Percentiles rank a stretch among this genome's conserved stretches.
Evolutionary conservation across 2,797 vertebrate species (phyloP).

Genomic region (Anisognathus igniventris): DNA sequence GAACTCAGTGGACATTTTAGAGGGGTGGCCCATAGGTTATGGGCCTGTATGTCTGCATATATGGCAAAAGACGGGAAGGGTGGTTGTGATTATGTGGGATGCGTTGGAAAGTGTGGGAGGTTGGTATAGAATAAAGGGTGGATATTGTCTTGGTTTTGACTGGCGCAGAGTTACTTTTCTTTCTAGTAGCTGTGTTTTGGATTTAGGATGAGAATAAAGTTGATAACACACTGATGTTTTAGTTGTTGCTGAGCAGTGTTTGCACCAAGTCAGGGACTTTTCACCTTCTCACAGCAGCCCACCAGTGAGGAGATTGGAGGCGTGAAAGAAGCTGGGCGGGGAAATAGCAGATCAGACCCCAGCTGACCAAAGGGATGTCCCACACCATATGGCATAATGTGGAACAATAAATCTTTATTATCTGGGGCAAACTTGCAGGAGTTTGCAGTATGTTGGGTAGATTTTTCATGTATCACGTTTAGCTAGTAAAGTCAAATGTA

Average conservation of each 20-base stretch:
- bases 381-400: not conserved
- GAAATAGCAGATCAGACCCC: not conserved
- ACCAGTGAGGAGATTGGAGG: not conserved
- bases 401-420: not conserved
- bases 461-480: not conserved
- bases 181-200: not conserved
- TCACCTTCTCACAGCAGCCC: not conserved
- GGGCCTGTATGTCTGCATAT: not conserved
- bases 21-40: not conserved
- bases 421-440: not conserved
- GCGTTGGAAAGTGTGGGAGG: not conserved
- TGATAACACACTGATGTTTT: not conserved
- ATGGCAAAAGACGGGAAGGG: not conserved
- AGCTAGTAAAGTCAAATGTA: not conserved
- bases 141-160: not conserved
- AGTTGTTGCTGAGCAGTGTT: not conserved
- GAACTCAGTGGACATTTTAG: not conserved
- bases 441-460: not conserved
- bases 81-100: not conserved
- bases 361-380: not conserved
- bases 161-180: not conserved
- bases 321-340: not conserved
- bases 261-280: not conserved
- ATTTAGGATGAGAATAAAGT: not conserved
- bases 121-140: not conserved